These are phyloP conservation scores for Nixonia krombeini DNA, from an alignment of 1,140 invertebrate genomes.

Conservation along the genomic window DNA sequence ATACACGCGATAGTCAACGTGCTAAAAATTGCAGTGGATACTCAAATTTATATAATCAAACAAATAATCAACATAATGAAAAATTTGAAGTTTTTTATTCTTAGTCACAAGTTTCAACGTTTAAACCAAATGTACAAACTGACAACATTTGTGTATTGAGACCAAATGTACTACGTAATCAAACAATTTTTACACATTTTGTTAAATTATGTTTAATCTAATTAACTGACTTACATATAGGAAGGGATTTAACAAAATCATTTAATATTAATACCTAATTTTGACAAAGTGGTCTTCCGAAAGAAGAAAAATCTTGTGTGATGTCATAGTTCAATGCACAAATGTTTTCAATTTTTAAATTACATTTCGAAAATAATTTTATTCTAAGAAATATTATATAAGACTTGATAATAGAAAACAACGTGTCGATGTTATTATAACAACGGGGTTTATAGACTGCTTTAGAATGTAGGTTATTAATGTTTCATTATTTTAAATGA, in stretches of 20 bases:
- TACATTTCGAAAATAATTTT: conserved; percentile 8
- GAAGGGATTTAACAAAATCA: background rate
- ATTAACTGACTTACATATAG: too few species aligned
- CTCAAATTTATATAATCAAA: conserved; percentile 24
- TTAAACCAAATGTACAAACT: background rate
- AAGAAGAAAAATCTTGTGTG: background rate
- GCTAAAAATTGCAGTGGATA: conserved; percentile 31
- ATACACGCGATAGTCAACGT: too few species aligned
- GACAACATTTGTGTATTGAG: conserved; percentile 13
- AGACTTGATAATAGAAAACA: conserved; percentile 40
- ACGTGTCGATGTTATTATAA: conserved; percentile 39
- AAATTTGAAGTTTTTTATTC: background rate
- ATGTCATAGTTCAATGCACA: conserved; percentile 21
- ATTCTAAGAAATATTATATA: conserved; percentile 20
- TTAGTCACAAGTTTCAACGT: background rate
- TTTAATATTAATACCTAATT: too few species aligned
- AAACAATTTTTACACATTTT: background rate
- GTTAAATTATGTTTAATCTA: background rate
- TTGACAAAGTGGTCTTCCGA: background rate
- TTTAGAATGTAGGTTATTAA: conserved; percentile 58
- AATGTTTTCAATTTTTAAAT: conserved; percentile 8
- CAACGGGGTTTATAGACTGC: conserved; percentile 62
- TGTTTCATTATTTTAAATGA: conserved; percentile 45
- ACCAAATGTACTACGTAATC: background rate
- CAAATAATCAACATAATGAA: conserved; percentile 8